A percentile compares a stretch with the other conserved stretches of the same genome.
Evolutionary conservation across 2,113 vertebrate genomes (phyloP).

Genomic region (Catharus bicknelli): DNA sequence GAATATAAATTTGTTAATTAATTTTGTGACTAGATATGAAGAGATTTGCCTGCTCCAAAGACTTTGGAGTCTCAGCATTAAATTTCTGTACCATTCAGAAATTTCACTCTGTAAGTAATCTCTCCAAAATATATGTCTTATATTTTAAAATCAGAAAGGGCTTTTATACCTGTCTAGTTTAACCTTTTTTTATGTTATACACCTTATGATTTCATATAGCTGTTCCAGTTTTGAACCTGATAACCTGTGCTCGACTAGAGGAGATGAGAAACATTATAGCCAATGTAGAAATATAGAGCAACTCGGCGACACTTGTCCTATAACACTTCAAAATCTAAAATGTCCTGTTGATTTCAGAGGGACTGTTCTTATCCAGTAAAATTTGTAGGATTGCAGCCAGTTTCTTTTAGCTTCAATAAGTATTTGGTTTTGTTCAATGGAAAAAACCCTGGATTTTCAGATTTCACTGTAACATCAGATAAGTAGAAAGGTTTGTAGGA

Average conservation of each 20-base stretch:
- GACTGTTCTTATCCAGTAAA: background rate
- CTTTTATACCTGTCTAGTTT: background rate
- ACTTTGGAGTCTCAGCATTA: background rate
- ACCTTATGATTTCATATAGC: background rate
- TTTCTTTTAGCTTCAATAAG: background rate
- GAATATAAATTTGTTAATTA: background rate
- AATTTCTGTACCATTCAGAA: background rate
- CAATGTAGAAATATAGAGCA: background rate
- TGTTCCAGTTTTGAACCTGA: background rate
- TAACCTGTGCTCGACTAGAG: background rate
- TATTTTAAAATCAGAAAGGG: background rate
- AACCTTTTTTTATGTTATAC: background rate
- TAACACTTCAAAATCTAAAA: background rate
- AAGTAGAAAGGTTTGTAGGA: background rate
- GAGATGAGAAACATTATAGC: background rate
- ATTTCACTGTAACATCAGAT: background rate
- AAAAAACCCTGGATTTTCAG: background rate
- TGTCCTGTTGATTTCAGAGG: background rate
- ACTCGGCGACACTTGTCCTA: background rate
- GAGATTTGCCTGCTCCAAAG: background rate
- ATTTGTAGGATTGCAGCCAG: background rate
- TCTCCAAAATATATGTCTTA: background rate
- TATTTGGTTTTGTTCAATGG: background rate
- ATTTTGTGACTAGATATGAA: background rate
- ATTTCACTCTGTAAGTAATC: background rate